These are phyloP conservation scores for Pseudopipra pipra DNA, from an alignment of 2,113 vertebrate genomes.

Conservation along the genomic window DNA sequence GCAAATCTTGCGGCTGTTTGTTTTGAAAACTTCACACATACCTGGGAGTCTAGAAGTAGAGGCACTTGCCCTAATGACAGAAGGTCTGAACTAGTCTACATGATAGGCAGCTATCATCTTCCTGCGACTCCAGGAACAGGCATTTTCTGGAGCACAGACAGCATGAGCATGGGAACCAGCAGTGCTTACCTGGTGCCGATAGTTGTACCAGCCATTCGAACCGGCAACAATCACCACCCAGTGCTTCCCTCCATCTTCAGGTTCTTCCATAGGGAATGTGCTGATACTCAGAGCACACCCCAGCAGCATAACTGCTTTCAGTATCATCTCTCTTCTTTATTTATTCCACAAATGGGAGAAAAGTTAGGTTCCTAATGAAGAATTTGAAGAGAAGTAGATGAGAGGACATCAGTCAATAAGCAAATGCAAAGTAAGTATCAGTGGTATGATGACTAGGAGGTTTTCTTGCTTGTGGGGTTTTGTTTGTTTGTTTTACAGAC, in stretches of 20 bases:
- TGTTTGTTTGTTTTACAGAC: background rate
- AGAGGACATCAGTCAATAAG: background rate
- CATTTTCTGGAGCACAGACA: background rate
- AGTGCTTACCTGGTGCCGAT: conserved; percentile 90
- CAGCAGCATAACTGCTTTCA: conserved; percentile 62
- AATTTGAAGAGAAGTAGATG: conserved; percentile 4
- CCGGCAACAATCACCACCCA: conserved; percentile 97
- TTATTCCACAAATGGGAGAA: background rate
- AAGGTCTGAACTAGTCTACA: background rate
- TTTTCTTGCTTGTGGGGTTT: background rate
- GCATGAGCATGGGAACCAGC: background rate
- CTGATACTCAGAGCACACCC: conserved; percentile 55
- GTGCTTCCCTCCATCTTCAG: conserved; percentile 82
- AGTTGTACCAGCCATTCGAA: conserved; percentile 94
- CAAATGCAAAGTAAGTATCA: background rate
- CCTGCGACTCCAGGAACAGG: accelerated
- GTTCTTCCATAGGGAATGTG: conserved; percentile 63
- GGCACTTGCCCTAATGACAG: background rate
- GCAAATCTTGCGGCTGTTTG: background rate
- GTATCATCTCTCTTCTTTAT: conserved; percentile 67
- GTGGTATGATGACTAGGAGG: background rate
- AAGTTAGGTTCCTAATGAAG: background rate
- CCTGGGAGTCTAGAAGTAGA: background rate
- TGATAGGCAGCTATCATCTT: background rate
- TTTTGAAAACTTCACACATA: background rate